Base-by-base conservation (phyloP, 2,113 vertebrate genomes). In the Dryoscopus gambensis region DNA sequence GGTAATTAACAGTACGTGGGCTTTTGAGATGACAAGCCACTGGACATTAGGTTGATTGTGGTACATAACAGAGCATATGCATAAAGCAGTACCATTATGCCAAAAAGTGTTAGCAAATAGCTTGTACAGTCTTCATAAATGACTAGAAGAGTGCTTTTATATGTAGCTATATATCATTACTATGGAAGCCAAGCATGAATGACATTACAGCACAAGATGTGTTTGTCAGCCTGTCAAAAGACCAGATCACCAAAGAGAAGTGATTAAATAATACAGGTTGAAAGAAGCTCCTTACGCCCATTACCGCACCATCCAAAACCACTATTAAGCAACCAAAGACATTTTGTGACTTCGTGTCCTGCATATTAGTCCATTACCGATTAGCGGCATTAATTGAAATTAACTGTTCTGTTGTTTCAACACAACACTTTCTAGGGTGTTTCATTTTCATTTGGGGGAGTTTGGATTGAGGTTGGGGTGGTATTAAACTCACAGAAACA, bases 181-280 rank as follows among this genome's bases (percentile, higher is more conserved):
- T 88, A 73, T 12, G 33, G 75, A 92, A 95, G 90, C 56, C 94
- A 95, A 95, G 91, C 94, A 90, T 53, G 82, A 96, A 95, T 84
- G 85, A 95, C 93, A 89, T 93, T 80, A 70, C 59, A 94, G 87
- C n/a, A 56, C 30, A 71, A 95, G 67, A 95, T 55, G 57, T 50
- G 94, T 97, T 97, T 91, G 90, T 93, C 88, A 95, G 93, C 53
- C 68, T 96, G 96, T 97, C 96, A 94, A 84, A 88, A 85, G 80
- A 73, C 30, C 52, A 68, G 37, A 95, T 92, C 81, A 94, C 90
- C 81, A 59, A 91, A 95, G 35, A 56, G 40, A 95, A 86, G 68
- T 52, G 84, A 93, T 78, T 89, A 86, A 96, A 92, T 91, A 89
- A 91, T 17, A 63, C 30, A 81, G 46, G 76, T 70, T 88, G 60